Base-by-base conservation (phyloP, 2,888 invertebrate species). In the Troides oblongomaculatus region DNA sequence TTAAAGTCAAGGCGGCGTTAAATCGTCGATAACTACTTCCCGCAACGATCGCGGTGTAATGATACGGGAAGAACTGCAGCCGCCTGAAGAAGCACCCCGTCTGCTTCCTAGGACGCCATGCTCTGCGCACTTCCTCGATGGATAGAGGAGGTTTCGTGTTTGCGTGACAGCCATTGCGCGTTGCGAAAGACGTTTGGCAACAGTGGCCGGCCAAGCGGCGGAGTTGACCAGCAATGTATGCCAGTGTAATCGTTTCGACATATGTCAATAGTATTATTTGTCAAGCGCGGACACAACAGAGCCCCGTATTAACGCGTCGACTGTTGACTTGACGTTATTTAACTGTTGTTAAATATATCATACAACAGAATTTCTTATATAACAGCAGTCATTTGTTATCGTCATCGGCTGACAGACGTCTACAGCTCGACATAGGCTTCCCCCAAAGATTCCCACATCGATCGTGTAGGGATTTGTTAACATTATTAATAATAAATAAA, bases 231-330 rank as follows among this genome's bases (percentile, higher is more conserved):
- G 66, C 59, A 59, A 65, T 65, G 65, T 65, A 65, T 0, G 50
- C 56, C 30, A 63, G 57, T 64, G 68, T 39, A 60, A 68, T n/a
- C 18, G 12, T 68, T 68, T 23, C 64, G 53, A 62, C 67, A 62
- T 57, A 66, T 63, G 63, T 68, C 63, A 50, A 17, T 53, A 18
- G 53, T 53, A 53, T 53, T 59, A 46, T 62, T 63, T 59, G 39
- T 63, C 63, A 50, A 58, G 21, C 50, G 63, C 59, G 59, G 50
- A 23, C 23, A 67, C 21, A 63, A 50, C 43, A 62, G 50, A 53
- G 36, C 36, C n/a, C 36, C n/a, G 39, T 8, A 50, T 23, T 36
- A 61, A 62, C 60, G 66, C 17, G 50, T 36, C 50, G 58, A n/a
- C 12, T 61, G 62, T 62, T 59, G 59, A 14, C 53, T 53, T 53